Conservation (phyloP, 2,888 invertebrate species). For the Erynnis tages region DNA sequence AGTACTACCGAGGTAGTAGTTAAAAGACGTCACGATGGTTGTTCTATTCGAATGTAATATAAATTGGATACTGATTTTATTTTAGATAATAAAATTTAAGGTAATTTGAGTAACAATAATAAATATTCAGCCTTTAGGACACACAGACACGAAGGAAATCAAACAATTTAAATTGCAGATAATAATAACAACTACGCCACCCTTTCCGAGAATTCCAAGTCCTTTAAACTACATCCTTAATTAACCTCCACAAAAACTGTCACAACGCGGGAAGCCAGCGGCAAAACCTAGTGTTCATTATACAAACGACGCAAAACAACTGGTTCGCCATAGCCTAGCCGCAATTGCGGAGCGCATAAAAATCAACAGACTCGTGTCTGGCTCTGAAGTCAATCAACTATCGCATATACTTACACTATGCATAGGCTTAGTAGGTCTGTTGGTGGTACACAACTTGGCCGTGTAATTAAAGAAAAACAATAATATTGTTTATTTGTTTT, state of each 20-base stretch:
- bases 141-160: not conserved
- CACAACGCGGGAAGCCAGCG: not conserved
- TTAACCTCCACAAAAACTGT: conserved; percentile 11
- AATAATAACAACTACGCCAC: not conserved
- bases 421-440: too few species aligned
- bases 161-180: not conserved
- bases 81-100: too few species aligned
- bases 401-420: not conserved
- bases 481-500: too few species aligned
- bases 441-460: too few species aligned
- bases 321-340: conserved; percentile 33
- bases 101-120: too few species aligned
- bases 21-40: too few species aligned
- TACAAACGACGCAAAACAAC: conserved; percentile 30
- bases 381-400: not conserved
- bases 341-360: conserved; percentile 12
- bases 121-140: too few species aligned
- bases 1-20: too few species aligned
- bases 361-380: conserved; percentile 5
- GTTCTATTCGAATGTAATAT: too few species aligned
- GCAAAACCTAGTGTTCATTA: conserved; percentile 13
- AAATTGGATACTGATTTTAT: too few species aligned
- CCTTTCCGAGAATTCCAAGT: not conserved
- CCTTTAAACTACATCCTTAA: conserved; percentile 1
- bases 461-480: too few species aligned